Evolutionary conservation across 2,888 invertebrate species (phyloP).

Genomic region (Epistrophe eligans): DNA sequence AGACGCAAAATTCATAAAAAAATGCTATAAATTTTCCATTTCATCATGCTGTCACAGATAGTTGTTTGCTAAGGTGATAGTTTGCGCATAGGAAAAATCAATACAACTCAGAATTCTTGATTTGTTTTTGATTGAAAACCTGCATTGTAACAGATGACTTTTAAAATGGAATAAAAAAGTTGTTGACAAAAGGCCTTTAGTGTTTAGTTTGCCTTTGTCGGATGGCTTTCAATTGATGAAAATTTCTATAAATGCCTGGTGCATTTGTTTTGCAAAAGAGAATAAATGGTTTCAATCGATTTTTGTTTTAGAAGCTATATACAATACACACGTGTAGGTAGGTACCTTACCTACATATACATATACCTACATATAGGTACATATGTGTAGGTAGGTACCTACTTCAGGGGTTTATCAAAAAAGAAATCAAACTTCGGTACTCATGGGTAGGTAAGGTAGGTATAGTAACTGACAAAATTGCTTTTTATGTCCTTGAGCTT

Average conservation of each 20-base stretch:
- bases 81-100: slow-evolving; percentile 48
- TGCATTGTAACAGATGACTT: neutral
- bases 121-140: slow-evolving; percentile 16
- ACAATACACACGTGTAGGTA: too few relatives aligned
- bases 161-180: slow-evolving; percentile 3
- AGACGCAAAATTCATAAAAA: neutral
- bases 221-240: neutral
- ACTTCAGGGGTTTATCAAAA: too few relatives aligned
- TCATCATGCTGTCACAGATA: slow-evolving; percentile 29
- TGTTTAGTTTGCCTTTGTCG: neutral
- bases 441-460: too few relatives aligned
- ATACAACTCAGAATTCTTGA: slow-evolving; percentile 26
- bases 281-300: neutral
- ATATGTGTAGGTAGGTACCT: too few relatives aligned
- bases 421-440: too few relatives aligned
- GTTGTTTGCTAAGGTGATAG: slow-evolving; percentile 35
- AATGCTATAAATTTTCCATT: slow-evolving; percentile 40
- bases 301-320: slow-evolving; percentile 11
- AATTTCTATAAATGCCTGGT: neutral
- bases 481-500: slow-evolving; percentile 5
- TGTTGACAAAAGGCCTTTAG: neutral
- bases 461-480: neutral
- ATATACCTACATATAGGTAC: too few relatives aligned
- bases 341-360: too few relatives aligned
- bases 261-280: neutral